Conservation (phyloP, 2,888 invertebrate genomes). For the Smittia sp. region DNA sequence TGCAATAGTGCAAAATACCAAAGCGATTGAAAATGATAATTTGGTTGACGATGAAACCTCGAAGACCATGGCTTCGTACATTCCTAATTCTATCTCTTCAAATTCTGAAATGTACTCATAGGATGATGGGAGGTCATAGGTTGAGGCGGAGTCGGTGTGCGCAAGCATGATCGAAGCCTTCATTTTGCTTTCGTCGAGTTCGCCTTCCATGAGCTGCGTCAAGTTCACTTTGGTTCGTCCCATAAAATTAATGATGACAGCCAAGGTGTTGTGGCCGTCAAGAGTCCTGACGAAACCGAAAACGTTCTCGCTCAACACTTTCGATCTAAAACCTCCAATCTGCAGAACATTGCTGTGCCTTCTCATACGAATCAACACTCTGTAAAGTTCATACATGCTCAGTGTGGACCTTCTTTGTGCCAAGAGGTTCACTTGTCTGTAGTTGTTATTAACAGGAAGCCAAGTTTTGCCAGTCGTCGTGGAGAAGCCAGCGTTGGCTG, state of each 20-base stretch:
- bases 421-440: constrained; percentile 57
- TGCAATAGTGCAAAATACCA: neutral
- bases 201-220: constrained; percentile 47
- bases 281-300: constrained; percentile 44
- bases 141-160: too few relatives aligned
- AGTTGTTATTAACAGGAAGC: constrained; percentile 62
- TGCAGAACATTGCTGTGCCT: constrained; percentile 51
- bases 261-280: constrained; percentile 44
- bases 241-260: constrained; percentile 55
- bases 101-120: neutral
- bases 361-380: neutral
- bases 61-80: neutral
- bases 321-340: constrained; percentile 51
- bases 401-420: constrained; percentile 53
- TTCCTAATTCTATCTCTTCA: neutral
- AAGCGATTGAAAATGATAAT: neutral
- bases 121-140: too few relatives aligned
- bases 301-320: constrained; percentile 45
- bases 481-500: constrained; percentile 46
- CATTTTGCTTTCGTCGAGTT: neutral
- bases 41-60: neutral
- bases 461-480: constrained; percentile 56
- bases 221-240: constrained; percentile 52
- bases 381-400: constrained; percentile 49
- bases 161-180: neutral